Evolutionary conservation across 2,888 invertebrate genomes (phyloP).

Genomic region (Rotaria socialis): DNA sequence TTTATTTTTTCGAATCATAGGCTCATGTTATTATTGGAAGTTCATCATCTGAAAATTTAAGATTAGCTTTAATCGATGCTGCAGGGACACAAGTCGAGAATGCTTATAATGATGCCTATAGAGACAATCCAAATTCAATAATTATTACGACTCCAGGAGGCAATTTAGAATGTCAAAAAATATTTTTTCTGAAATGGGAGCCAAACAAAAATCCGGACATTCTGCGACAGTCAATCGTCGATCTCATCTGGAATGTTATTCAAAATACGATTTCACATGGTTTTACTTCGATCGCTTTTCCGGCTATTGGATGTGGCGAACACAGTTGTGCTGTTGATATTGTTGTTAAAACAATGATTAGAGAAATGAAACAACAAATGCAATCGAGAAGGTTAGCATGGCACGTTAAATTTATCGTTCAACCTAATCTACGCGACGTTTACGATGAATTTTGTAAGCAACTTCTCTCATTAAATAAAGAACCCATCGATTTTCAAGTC

Average conservation of each 20-base stretch:
- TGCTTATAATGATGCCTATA: too few relatives aligned
- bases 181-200: too few relatives aligned
- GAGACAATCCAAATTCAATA: too few relatives aligned
- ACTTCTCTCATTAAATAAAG: background rate
- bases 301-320: background rate
- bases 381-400: background rate
- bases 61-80: too few relatives aligned
- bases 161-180: too few relatives aligned
- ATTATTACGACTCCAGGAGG: too few relatives aligned
- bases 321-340: background rate
- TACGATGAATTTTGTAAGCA: constrained; percentile 8
- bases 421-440: background rate
- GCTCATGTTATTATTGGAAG: too few relatives aligned
- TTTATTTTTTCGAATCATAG: too few relatives aligned
- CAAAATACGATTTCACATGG: background rate
- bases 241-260: background rate
- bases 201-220: background rate
- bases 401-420: background rate
- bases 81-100: too few relatives aligned
- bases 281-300: background rate
- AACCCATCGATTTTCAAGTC: background rate
- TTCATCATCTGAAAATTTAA: too few relatives aligned
- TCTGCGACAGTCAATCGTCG: background rate
- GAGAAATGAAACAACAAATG: background rate
- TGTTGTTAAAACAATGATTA: constrained; percentile 22